A percentile compares a stretch with the other conserved stretches of the same genome.
Conservation (phyloP, 2,888 invertebrate species). For the Eueremaeus valkanovi region DNA sequence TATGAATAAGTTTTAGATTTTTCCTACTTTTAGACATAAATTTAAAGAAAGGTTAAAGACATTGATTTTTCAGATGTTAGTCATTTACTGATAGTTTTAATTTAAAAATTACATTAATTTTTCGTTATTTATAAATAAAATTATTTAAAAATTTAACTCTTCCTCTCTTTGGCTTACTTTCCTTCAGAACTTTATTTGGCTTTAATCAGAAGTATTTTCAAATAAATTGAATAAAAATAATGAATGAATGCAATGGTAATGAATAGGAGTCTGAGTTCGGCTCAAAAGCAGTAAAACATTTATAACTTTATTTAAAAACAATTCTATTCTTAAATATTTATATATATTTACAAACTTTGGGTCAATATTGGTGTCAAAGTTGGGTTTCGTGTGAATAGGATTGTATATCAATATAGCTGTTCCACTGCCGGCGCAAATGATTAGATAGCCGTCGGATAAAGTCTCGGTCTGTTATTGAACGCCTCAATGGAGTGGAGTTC, state of each 20-base stretch:
- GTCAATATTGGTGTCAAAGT: slow-evolving; percentile 19
- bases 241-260: too few relatives aligned
- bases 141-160: neutral
- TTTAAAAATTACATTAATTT: neutral
- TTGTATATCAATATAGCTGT: slow-evolving; percentile 31
- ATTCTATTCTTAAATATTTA: neutral
- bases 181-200: too few relatives aligned
- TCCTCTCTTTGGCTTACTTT: too few relatives aligned
- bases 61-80: neutral
- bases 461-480: slow-evolving; percentile 46
- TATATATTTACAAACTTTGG: neutral
- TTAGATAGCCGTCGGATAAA: slow-evolving; percentile 38
- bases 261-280: too few relatives aligned
- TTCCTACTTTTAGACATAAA: neutral
- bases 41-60: neutral
- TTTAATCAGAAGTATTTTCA: too few relatives aligned
- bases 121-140: neutral
- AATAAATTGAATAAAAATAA: too few relatives aligned
- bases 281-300: neutral
- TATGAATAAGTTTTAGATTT: neutral
- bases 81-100: neutral
- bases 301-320: too few relatives aligned
- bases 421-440: slow-evolving; percentile 33
- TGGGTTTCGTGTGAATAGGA: neutral
- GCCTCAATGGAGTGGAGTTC: slow-evolving; percentile 39